These are phyloP conservation scores for Phytoseiulus persimilis DNA, from an alignment of 2,888 invertebrate genomes.

Conservation along the genomic window DNA sequence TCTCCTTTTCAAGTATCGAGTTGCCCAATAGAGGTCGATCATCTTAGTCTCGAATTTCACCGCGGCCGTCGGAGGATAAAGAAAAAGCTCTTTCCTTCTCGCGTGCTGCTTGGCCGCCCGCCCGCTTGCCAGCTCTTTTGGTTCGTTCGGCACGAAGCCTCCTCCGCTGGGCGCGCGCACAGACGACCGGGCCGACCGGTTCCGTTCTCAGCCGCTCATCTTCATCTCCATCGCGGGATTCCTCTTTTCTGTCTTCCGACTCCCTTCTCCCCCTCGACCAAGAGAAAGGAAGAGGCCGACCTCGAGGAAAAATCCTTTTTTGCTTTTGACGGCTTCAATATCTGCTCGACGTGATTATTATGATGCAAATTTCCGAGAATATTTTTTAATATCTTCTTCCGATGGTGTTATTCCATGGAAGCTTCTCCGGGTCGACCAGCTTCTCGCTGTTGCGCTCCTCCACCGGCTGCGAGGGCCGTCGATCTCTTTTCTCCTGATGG, in stretches of 20 bases:
- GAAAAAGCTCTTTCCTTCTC: background rate
- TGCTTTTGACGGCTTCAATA: background rate
- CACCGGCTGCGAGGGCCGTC: background rate
- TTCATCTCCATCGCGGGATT: background rate
- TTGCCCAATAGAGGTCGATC: conserved; percentile 5
- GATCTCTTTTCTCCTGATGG: background rate
- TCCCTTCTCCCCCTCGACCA: background rate
- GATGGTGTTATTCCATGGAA: background rate
- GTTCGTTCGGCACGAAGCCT: background rate
- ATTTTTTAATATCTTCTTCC: background rate
- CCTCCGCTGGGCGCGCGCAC: background rate
- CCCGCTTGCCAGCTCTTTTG: background rate
- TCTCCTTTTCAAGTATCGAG: background rate
- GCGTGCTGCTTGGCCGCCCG: background rate
- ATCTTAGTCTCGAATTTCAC: background rate
- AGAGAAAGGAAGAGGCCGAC: background rate
- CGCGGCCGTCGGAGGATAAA: background rate
- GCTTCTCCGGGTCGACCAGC: background rate
- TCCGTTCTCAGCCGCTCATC: too few relatives aligned
- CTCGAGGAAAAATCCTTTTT: background rate
- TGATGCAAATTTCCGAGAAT: background rate
- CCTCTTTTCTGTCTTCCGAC: background rate
- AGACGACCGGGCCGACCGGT: background rate
- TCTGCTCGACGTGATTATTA: background rate
- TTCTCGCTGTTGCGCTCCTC: background rate